Evolutionary conservation across 2,797 vertebrate species (phyloP), one percentile per base, ranked within the genome.

Genomic region (Peromyscus melanophrys): DNA sequence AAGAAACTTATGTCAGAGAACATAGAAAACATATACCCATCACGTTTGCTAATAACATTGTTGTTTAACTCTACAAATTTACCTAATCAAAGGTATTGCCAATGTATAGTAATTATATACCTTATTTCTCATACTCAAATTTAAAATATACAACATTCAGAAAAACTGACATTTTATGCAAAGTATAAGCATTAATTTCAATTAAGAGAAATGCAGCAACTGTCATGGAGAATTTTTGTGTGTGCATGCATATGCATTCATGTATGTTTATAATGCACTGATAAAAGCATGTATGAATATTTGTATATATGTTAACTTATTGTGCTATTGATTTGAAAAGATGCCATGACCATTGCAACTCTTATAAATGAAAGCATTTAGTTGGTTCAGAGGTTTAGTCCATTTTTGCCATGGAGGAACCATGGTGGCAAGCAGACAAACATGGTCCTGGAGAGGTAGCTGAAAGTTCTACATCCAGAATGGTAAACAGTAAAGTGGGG

Each of bases 181-280:
- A 80, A 73, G 43, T 9, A 46, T 46, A 0, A 10, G 23, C 7
- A 80, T 65, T 13, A 9, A 49, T 65, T 80, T 80, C 25, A 46
- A 76, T 76, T 59, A 25, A 73, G n/a, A 40, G 4, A 27, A 91
- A 40, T 46, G 14, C 69, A 27, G 6, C 1, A 40, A 31, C 11
- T 80, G 40, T 16, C 7, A 55, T 43, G 19, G 19, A 37, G 21
- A 49, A 8, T 13, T 3, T 46, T 4, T 52, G 2, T 29, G 21
- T 61, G 27, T 63, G 6, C 0, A 34, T 8, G 3, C 23, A 0
- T 67, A 4, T 57, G 4, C 27, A 8, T 25, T 23, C 1, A 16
- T 16, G 10, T 17, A 5, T 4, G 2, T 13, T 43, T 81, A 5
- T 67, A 46, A 7, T 27, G 52, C 13, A 27, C 10, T 13, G 4